These are phyloP conservation scores for Ahaetulla prasina DNA, from an alignment of 2,113 vertebrate genomes.

Conservation along the genomic window DNA sequence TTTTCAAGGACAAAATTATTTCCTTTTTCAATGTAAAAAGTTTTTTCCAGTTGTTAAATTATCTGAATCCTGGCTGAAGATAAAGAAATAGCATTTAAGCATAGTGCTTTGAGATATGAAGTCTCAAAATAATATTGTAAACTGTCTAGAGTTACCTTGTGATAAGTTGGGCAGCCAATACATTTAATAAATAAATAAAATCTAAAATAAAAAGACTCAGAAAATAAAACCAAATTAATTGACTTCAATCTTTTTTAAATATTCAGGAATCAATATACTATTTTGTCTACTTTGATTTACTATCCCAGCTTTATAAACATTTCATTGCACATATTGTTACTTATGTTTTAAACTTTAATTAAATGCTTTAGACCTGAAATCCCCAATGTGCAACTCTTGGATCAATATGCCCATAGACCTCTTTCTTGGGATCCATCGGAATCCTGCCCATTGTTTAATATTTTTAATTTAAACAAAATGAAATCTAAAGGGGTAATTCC, in stretches of 20 bases:
- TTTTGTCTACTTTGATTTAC: neutral
- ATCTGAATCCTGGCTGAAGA: neutral
- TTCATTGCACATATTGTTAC: neutral
- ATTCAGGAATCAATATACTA: neutral
- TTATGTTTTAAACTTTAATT: neutral
- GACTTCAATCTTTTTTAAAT: neutral
- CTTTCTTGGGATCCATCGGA: neutral
- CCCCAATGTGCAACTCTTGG: neutral
- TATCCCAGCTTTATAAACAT: neutral
- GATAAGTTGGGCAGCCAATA: neutral
- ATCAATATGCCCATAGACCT: neutral
- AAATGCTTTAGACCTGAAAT: neutral
- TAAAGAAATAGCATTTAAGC: neutral
- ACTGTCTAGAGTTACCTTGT: neutral
- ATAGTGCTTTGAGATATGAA: neutral
- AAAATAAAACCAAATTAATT: neutral
- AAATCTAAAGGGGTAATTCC: neutral
- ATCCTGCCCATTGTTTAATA: neutral
- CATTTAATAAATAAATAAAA: neutral
- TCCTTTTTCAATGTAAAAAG: neutral
- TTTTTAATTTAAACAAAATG: neutral
- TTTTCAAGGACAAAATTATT: neutral
- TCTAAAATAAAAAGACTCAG: neutral
- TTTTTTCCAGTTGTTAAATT: neutral
- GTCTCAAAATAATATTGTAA: neutral